phyloP scores from a whole-genome alignment of 2,113 vertebrate species.

The Danionella cerebrum region DNA sequence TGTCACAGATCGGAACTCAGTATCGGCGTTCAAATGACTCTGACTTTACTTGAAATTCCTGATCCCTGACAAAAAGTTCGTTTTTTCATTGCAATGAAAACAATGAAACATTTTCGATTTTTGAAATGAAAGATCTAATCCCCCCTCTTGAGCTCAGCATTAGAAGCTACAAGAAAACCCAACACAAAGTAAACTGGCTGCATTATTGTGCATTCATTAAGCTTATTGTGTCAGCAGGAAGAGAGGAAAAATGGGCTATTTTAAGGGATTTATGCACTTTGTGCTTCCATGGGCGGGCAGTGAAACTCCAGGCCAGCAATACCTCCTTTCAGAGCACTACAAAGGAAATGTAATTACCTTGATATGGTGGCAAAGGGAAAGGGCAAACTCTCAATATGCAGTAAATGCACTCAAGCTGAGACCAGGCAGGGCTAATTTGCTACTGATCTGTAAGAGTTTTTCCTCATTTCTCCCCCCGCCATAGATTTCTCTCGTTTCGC shows the following conservation, averaged over 20 bases:
- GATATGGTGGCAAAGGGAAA: conserved; percentile 46
- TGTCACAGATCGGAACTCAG: no score
- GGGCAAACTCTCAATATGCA: conserved; percentile 47
- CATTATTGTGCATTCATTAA: conserved; percentile 43
- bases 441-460: conserved; percentile 39
- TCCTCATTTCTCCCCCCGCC: not conserved
- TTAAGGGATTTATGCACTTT: conserved; percentile 47
- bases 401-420: conserved; percentile 42
- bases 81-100: no score
- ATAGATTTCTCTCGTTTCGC: not conserved
- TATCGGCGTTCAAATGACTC: no score
- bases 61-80: no score
- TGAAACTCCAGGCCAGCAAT: conserved; percentile 43
- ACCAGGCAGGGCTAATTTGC: conserved; percentile 38
- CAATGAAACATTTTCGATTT: no score
- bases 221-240: conserved; percentile 36
- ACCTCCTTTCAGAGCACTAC: conserved; percentile 39
- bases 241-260: conserved; percentile 28
- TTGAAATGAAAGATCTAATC: no score
- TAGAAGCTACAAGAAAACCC: conserved; percentile 24
- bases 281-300: conserved; percentile 33
- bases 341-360: conserved; percentile 49
- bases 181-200: conserved; percentile 14
- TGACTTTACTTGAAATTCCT: no score
- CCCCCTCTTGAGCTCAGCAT: conserved; percentile 25